Evolutionary conservation across 2,888 invertebrate genomes (phyloP).

Genomic region (Sesia bembeciformis): DNA sequence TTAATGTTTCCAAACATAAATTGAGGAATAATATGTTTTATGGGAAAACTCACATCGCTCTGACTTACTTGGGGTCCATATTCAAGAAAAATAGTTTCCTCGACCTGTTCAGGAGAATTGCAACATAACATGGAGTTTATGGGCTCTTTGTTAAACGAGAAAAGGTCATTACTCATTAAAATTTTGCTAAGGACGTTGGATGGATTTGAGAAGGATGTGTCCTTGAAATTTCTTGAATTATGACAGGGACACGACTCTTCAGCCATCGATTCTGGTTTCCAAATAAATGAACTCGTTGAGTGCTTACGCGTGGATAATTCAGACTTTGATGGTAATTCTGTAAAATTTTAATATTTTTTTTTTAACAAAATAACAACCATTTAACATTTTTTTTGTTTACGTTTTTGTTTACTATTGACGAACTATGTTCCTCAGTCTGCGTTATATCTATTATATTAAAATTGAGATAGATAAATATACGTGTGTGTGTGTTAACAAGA

Average conservation of each 20-base stretch:
- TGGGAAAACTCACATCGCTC: not conserved
- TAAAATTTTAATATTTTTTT: not conserved
- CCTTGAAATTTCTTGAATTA: slow-evolving; percentile 23
- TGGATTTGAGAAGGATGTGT: slow-evolving; percentile 26
- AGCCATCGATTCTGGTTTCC: slow-evolving; percentile 16
- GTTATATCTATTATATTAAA: too few species aligned
- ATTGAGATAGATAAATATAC: too few species aligned
- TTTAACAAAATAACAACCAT: too few species aligned
- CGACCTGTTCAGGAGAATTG: slow-evolving; percentile 46
- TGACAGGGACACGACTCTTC: slow-evolving; percentile 47
- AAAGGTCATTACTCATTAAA: slow-evolving; percentile 38
- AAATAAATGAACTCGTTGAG: slow-evolving; percentile 8
- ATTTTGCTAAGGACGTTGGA: slow-evolving; percentile 41
- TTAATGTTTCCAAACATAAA: slow-evolving; percentile 2
- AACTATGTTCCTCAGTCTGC: too few species aligned
- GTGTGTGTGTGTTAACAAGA: too few species aligned
- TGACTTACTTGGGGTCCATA: slow-evolving; percentile 22
- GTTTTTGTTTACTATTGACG: too few species aligned
- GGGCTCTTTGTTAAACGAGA: slow-evolving; percentile 34
- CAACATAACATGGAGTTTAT: slow-evolving; percentile 40
- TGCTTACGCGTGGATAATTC: slow-evolving; percentile 1
- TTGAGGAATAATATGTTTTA: not conserved
- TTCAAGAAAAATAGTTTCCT: slow-evolving; percentile 43
- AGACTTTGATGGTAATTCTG: slow-evolving; percentile 10
- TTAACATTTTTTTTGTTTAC: too few species aligned